Conservation (phyloP, 2,113 vertebrate species). For the Tretioscincus oriximinensis region DNA sequence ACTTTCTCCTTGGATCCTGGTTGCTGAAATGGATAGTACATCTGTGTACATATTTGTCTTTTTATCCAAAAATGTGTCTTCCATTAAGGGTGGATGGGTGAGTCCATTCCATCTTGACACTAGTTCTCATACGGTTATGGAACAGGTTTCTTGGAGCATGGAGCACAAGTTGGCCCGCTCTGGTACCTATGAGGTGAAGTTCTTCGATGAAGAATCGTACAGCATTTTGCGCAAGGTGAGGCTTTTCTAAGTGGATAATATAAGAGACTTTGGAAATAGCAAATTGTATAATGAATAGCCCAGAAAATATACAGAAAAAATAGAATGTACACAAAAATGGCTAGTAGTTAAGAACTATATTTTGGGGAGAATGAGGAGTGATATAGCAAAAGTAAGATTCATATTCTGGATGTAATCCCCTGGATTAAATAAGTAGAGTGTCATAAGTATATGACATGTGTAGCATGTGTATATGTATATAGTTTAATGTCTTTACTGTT, state of each 20-base stretch:
- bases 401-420: too few species aligned
- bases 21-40: slow-evolving; percentile 48
- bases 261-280: too few species aligned
- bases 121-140: not conserved
- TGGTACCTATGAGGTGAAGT: slow-evolving; percentile 89
- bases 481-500: too few species aligned
- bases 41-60: not conserved
- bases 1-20: slow-evolving; percentile 7
- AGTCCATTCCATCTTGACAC: not conserved
- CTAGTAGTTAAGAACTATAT: too few species aligned
- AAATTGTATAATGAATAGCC: too few species aligned
- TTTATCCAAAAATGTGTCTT: not conserved
- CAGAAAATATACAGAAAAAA: too few species aligned
- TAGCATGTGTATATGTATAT: too few species aligned
- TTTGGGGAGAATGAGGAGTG: too few species aligned
- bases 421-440: too few species aligned
- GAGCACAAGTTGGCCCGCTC: slow-evolving; percentile 86
- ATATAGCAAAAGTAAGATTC: too few species aligned
- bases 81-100: not conserved
- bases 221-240: slow-evolving; percentile 11
- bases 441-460: too few species aligned
- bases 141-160: slow-evolving; percentile 90
- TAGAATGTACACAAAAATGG: too few species aligned
- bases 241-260: not conserved
- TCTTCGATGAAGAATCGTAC: slow-evolving; percentile 80